A percentile compares a stretch with the other conserved stretches of the same genome.
Conservation (phyloP, 2,888 invertebrate species). For the Eubasilissa splendida region DNA sequence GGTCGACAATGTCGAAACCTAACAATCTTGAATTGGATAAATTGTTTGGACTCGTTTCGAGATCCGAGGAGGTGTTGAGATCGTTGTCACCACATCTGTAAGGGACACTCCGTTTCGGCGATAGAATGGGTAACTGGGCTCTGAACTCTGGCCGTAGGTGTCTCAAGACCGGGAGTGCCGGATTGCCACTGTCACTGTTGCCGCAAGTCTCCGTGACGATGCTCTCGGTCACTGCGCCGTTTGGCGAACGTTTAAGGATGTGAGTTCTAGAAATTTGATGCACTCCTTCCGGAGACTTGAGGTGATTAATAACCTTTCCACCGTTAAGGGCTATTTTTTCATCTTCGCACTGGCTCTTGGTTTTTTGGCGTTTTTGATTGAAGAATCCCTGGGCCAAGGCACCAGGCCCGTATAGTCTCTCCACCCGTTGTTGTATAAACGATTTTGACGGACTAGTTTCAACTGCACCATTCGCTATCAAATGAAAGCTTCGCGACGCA, state of each 20-base stretch:
- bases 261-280: constrained; percentile 45
- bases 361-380: constrained; percentile 75
- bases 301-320: constrained; percentile 18
- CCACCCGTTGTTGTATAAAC: constrained; percentile 91
- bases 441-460: constrained; percentile 75
- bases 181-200: constrained; percentile 62
- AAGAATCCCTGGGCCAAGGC: constrained; percentile 90
- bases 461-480: constrained; percentile 64
- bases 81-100: constrained; percentile 44
- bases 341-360: constrained; percentile 65
- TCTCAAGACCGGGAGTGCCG: constrained; percentile 83
- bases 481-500: constrained; percentile 63
- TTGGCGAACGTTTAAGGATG: constrained; percentile 43
- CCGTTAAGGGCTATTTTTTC: constrained; percentile 43
- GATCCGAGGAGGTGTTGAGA: constrained; percentile 35
- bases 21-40: constrained; percentile 36
- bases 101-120: constrained; percentile 71
- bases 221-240: constrained; percentile 59
- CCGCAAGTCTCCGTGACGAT: constrained; percentile 52
- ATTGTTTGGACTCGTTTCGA: constrained; percentile 39
- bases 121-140: constrained; percentile 83
- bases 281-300: constrained; percentile 44
- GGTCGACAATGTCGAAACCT: constrained; percentile 54
- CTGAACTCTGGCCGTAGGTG: constrained; percentile 90
- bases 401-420: constrained; percentile 89